Percentiles rank a stretch among this genome's conserved stretches.
phyloP scores from a whole-genome alignment of 2,888 invertebrate genomes.

The Epinotia demarniana region DNA sequence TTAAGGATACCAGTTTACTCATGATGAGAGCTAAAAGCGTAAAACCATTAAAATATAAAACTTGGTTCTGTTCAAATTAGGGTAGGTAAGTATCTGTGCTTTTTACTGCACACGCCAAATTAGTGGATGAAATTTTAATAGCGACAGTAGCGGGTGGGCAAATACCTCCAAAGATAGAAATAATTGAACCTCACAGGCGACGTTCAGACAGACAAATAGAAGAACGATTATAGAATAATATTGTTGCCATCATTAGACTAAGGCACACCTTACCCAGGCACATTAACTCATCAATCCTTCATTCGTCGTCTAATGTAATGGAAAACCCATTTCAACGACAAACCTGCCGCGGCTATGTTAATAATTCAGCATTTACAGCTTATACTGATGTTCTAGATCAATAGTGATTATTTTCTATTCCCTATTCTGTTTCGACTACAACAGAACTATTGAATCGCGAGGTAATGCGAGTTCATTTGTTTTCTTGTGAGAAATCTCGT shows the following conservation, averaged over 20 bases:
- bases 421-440: slow-evolving; percentile 16
- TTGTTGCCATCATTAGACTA: not conserved
- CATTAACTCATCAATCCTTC: slow-evolving; percentile 26
- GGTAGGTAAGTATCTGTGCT: no score
- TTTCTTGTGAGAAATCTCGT: not conserved
- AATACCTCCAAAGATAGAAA: no score
- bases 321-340: slow-evolving; percentile 39
- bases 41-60: no score
- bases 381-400: slow-evolving; percentile 41
- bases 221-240: no score
- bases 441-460: not conserved
- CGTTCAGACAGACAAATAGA: no score
- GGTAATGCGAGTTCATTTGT: not conserved
- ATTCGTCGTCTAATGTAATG: slow-evolving; percentile 29
- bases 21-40: no score
- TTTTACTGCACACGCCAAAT: no score
- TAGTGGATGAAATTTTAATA: no score
- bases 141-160: no score
- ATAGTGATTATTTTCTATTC: slow-evolving; percentile 37
- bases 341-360: slow-evolving; percentile 19
- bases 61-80: no score
- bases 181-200: no score
- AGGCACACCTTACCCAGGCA: not conserved
- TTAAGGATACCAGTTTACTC: no score
- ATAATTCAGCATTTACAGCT: slow-evolving; percentile 40